Base-by-base conservation (phyloP, 2,888 invertebrate genomes). In the Litoditis marina region DNA sequence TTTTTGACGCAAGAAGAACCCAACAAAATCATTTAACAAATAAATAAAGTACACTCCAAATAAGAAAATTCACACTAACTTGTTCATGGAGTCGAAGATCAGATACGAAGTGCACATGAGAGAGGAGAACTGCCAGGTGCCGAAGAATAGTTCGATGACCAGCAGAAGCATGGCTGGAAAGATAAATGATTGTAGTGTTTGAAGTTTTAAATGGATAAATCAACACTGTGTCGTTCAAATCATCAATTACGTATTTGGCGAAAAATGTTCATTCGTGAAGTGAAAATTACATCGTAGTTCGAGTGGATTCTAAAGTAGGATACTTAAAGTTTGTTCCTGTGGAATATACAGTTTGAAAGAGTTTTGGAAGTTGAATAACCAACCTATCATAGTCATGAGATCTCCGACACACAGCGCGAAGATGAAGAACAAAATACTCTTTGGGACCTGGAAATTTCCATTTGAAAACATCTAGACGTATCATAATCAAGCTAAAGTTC, bases 401-500 rank as follows among this genome's bases (percentile, higher is more conserved):
- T 81, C 81, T 25, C 77, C 76, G 30, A 81, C 74, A 61, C 81
- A 81, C 7, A 81, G 69, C 1, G 76, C 75, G 47, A 81, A 71
- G 42, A 81, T 81, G 72, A 79, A 80, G 68, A 81, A 81, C 13
- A 81, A 71, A 28, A 81, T 81, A 46, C 77, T 76, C 52, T 80
- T 81, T 16, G 81, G 81, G 5, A 81, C 78, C 55, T 72, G 55
- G 30, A 60, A 50, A 30, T 13, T 54, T 16, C 36, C n/a, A n/a
- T n/a, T n/a, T n/a, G n/a, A n/a, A n/a, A n/a, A n/a, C n/a, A n/a
- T n/a, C n/a, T n/a, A n/a, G n/a, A n/a, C n/a, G n/a, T n/a, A n/a
- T n/a, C n/a, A n/a, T n/a, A n/a, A n/a, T n/a, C n/a, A n/a, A n/a
- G n/a, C n/a, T n/a, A n/a, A n/a, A n/a, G n/a, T n/a, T n/a, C n/a